Evolutionary conservation across 2,888 invertebrate genomes (phyloP), one percentile per base, ranked within the genome.

Genomic region (Gonocerus acuteangulatus): DNA sequence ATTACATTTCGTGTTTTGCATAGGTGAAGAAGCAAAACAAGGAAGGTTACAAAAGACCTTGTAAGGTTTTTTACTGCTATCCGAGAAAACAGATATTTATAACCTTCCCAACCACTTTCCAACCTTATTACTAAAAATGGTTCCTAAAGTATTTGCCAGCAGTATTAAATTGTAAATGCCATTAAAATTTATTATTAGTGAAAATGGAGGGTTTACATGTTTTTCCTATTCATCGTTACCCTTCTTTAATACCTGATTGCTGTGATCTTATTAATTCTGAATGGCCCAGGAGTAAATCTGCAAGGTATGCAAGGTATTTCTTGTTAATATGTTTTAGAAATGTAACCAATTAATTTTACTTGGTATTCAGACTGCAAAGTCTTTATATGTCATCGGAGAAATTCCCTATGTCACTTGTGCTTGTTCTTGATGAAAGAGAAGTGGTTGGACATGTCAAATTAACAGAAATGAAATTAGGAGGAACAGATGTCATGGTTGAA

Each of bases 401-500:
- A 57, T 77, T 89, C 87, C 89, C 19, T 85, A 69, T 75, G n/a
- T 68, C 68, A 47, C 63, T 70, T 27, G 65, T 70, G 6, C 60
- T 70, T 49, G 52, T 68, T 44, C 52, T 68, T 48, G 72, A 73
- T 58, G 73, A 75, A 67, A 76, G 76, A 65, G 71, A 76, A 59
- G 81, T 89, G 48, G 77, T 90, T 69, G 90, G 89, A 2, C 91
- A 91, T 73, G 83, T 87, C 69, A 90, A 90, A 76, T 76, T 91
- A 62, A 84, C 87, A 48, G 74, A 81, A 52, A 83, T 90, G 71
- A 85, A 86, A 1, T 80, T 81, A 69, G 80, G 84, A 69, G 79
- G 77, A 65, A 79, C 83, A 65, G 83, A 85, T 66, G 88, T 89
- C 74, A 87, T 88, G 71, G 77, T 91, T 60, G 89, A 90, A 77